Percentiles rank a stretch among this genome's conserved stretches.
These are phyloP conservation scores for Cosmopolites sordidus DNA, from an alignment of 2,888 invertebrate genomes.

Conservation along the genomic window DNA sequence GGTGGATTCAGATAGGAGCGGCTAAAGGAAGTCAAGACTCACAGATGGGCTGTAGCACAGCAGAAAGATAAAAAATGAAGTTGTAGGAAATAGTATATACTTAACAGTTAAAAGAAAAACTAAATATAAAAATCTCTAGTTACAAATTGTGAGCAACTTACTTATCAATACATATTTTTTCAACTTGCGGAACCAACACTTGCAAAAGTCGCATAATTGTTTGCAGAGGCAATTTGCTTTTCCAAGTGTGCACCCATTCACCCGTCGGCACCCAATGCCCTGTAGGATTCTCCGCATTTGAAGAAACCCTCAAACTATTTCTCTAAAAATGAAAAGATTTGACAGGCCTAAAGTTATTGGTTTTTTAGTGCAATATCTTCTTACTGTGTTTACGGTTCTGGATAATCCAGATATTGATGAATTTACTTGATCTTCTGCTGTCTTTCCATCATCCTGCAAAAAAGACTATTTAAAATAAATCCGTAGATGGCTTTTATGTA, in stretches of 20 bases:
- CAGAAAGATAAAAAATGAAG: too few species aligned
- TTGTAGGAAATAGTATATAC: neutral
- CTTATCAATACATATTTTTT: constrained; percentile 99
- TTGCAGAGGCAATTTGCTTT: constrained; percentile 93
- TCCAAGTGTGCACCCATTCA: constrained; percentile 96
- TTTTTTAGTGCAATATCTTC: too few species aligned
- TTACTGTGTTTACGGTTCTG: constrained; percentile 44
- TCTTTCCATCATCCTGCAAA: constrained; percentile 1
- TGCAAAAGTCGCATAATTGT: constrained; percentile 98
- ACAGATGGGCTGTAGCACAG: too few species aligned
- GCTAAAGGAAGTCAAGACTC: too few species aligned
- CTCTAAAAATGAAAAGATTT: constrained; percentile 49
- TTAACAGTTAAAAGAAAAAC: neutral
- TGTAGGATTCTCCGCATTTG: constrained; percentile 32
- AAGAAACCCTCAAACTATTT: constrained; percentile 59
- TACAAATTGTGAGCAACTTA: too few species aligned
- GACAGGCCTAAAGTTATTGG: too few species aligned
- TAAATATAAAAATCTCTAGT: neutral
- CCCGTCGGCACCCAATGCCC: constrained; percentile 85
- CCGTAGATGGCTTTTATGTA: too few species aligned
- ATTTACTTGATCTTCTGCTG: neutral
- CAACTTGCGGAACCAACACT: constrained; percentile 98
- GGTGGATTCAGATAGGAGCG: too few species aligned
- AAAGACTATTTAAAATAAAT: too few species aligned
- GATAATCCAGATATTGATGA: constrained; percentile 28